Conservation (phyloP, 2,113 vertebrate species). For the Gnathonemus longibarbis region DNA sequence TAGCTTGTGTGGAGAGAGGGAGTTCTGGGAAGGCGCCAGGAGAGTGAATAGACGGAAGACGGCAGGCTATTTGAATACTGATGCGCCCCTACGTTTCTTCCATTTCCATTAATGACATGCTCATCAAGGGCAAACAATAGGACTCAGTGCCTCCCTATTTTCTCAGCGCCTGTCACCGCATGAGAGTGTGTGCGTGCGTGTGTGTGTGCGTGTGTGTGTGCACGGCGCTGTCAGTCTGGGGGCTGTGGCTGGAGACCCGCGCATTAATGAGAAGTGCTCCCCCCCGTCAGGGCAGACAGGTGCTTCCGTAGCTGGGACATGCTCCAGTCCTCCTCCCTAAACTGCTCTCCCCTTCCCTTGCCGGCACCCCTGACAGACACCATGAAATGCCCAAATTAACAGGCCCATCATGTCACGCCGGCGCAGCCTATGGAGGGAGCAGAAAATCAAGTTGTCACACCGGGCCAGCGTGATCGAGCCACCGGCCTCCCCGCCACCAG, state of each 20-base stretch:
- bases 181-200: conserved; percentile 25
- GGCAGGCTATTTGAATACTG: conserved; percentile 93
- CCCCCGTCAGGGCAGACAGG: conserved; percentile 82
- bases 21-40: conserved; percentile 46
- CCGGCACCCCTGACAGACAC: conserved; percentile 69
- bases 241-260: conserved; percentile 75
- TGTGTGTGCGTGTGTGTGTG: conserved; percentile 47
- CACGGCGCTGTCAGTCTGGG: conserved; percentile 67
- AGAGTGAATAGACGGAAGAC: conserved; percentile 70
- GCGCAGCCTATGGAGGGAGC: conserved; percentile 77
- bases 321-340: conserved; percentile 64
- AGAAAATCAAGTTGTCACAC: conserved; percentile 94
- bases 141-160: conserved; percentile 67
- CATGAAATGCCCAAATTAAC: conserved; percentile 86
- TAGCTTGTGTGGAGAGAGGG: conserved; percentile 25
- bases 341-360: conserved; percentile 49
- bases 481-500: conserved; percentile 67
- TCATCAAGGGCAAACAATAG: conserved; percentile 93
- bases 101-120: conserved; percentile 62
- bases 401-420: conserved; percentile 82
- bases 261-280: conserved; percentile 86
- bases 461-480: conserved; percentile 68
- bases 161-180: conserved; percentile 66
- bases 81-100: conserved; percentile 82
- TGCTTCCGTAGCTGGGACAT: conserved; percentile 83